Evolutionary conservation across 2,888 invertebrate species (phyloP).

Genomic region (Ctena decussata): DNA sequence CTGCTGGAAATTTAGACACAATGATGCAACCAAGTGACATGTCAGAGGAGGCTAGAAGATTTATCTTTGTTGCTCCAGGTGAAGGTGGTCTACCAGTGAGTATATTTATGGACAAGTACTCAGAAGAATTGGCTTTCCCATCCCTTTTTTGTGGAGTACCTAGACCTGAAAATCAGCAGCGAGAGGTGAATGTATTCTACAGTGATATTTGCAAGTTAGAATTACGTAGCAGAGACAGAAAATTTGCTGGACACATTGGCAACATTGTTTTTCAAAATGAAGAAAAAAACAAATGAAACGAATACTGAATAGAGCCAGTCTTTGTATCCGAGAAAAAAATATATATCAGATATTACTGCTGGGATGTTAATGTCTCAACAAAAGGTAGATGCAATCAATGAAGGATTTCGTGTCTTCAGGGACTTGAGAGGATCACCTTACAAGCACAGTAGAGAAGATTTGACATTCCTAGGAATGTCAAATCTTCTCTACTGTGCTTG

Average conservation of each 20-base stretch:
- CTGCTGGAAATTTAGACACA: neutral
- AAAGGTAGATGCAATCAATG: constrained; percentile 26
- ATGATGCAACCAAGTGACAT: neutral
- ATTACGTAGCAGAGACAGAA: constrained; percentile 8
- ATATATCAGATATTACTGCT: constrained; percentile 25
- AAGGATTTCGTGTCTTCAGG: constrained; percentile 44
- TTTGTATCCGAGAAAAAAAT: constrained; percentile 30
- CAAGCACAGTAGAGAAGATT: too few relatives aligned
- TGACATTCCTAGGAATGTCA: constrained; percentile 55
- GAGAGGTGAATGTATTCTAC: neutral
- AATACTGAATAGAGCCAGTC: constrained; percentile 8
- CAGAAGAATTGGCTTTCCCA: constrained; percentile 42
- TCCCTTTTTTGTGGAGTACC: constrained; percentile 36
- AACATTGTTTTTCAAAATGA: constrained; percentile 48
- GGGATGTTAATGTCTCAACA: neutral
- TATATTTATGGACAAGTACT: neutral
- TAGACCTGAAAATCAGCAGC: constrained; percentile 3
- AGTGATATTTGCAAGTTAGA: constrained; percentile 22
- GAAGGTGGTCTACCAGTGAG: neutral
- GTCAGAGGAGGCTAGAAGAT: neutral
- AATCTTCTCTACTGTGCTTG: constrained; percentile 47
- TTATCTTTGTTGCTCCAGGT: neutral
- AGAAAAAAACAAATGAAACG: constrained; percentile 39
- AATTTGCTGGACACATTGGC: constrained; percentile 23
- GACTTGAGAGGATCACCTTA: neutral